Conservation (phyloP, 2,797 vertebrate species). For the Microhierax caerulescens region DNA sequence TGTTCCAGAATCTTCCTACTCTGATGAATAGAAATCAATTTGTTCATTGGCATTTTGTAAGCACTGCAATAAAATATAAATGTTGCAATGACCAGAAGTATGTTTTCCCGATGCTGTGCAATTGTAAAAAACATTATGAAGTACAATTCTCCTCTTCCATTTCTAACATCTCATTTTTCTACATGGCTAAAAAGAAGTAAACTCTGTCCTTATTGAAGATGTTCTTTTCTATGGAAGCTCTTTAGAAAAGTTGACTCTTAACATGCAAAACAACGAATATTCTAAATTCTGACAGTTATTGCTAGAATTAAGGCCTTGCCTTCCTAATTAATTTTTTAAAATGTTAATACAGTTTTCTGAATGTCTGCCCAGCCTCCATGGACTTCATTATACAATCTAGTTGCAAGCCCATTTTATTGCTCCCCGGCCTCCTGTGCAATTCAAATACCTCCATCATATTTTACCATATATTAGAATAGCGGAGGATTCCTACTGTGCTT, state of each 20-base stretch:
- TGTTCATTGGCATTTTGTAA: not conserved
- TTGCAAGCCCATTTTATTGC: not conserved
- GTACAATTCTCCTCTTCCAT: not conserved
- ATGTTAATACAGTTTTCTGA: not conserved
- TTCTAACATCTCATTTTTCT: not conserved
- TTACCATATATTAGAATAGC: conserved; percentile 15
- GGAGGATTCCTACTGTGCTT: not conserved
- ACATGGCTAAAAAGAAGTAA: not conserved
- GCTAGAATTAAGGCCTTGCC: not conserved
- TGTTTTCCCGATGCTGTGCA: not conserved
- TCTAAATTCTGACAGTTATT: not conserved
- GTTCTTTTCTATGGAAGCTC: not conserved
- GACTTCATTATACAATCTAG: conserved; percentile 10
- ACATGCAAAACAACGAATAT: not conserved
- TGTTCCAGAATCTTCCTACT: not conserved
- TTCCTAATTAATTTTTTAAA: not conserved
- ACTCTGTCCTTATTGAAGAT: not conserved
- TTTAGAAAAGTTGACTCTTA: not conserved
- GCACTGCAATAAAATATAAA: not conserved
- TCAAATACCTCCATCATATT: conserved; percentile 20
- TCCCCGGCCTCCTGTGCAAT: conserved; percentile 25
- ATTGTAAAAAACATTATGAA: not conserved
- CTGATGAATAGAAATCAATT: not conserved
- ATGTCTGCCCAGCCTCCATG: not conserved
- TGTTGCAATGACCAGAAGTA: not conserved